A percentile compares a stretch with the other conserved stretches of the same genome.
Conservation (phyloP, 2,113 vertebrate genomes). For the Rhinopomastus cyanomelas region DNA sequence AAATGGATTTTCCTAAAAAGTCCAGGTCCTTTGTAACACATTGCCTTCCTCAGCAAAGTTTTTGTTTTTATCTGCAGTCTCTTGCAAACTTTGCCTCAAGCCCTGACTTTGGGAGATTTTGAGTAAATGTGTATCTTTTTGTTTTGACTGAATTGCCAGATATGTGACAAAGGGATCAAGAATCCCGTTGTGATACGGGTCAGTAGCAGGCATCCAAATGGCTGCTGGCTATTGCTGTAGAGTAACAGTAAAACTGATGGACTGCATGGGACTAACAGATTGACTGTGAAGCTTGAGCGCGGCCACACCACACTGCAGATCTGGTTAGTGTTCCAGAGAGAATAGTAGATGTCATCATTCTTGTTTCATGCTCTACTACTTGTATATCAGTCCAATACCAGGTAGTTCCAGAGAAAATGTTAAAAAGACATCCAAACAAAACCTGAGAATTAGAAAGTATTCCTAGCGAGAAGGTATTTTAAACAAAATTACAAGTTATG, state of each 20-base stretch:
- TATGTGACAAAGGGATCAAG: background rate
- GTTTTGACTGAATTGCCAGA: background rate
- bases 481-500: background rate
- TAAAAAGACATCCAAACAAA: background rate
- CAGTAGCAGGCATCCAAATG: background rate
- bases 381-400: background rate
- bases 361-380: background rate
- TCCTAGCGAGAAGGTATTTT: background rate
- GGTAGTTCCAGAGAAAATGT: background rate
- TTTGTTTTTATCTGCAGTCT: background rate
- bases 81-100: background rate
- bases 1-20: background rate
- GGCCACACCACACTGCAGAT: background rate
- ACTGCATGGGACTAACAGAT: background rate
- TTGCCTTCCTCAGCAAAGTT: background rate
- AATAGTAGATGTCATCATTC: background rate
- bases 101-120: background rate
- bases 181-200: background rate
- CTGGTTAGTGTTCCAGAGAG: background rate
- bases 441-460: background rate
- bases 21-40: background rate
- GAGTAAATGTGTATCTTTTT: background rate
- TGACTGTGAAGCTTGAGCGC: background rate
- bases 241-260: slow-evolving; percentile 17
- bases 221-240: background rate